Evolutionary conservation across 2,113 vertebrate species (phyloP), one percentile per base, ranked within the genome.

Genomic region (Charadrius vociferus): DNA sequence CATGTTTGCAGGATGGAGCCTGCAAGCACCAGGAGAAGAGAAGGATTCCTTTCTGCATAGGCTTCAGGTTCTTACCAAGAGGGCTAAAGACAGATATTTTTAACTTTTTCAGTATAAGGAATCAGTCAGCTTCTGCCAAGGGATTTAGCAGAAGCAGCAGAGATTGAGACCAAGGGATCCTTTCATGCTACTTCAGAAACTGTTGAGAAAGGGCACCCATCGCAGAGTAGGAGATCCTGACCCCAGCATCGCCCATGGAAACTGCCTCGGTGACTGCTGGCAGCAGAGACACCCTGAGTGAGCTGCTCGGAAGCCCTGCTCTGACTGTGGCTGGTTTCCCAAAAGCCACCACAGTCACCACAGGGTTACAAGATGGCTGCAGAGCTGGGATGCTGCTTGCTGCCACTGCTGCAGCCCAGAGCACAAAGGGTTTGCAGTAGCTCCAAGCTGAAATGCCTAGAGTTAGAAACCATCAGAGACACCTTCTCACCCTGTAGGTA

Each of bases 191-290:
- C 43, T 72, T 52, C 49, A 65, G 37, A 83, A 88, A 56, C 27
- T n/a, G 7, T 4, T 59, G 52, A 59, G 71, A 83, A 80, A 90
- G 49, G 20, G 22, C 58, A 75, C 37, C n/a, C 30, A 71, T 2
- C 0, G 1, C 50, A 71, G 56, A 88, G n/a, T 17, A 72, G 74
- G 47, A 80, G 58, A 77, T 43, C 17, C 67, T 26, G 14, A 49
- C 13, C 8, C 10, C 43, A 5, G 68, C 49, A 70, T 8, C 1
- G 0, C 20, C 56, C 43, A 45, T 1, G 1, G 78, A 71, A 90
- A 75, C 41, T 77, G 13, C 30, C 70, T 82, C 5, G 0, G 6
- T 65, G 63, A 61, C 53, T 3, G 0, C 56, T 18, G 26, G 49
- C 61, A 94, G 62, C 53, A 68, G 58, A 58, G 61, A 34, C 71